Base-by-base conservation (phyloP, 1,140 invertebrate species). In the Macrocentrus cingulum region DNA sequence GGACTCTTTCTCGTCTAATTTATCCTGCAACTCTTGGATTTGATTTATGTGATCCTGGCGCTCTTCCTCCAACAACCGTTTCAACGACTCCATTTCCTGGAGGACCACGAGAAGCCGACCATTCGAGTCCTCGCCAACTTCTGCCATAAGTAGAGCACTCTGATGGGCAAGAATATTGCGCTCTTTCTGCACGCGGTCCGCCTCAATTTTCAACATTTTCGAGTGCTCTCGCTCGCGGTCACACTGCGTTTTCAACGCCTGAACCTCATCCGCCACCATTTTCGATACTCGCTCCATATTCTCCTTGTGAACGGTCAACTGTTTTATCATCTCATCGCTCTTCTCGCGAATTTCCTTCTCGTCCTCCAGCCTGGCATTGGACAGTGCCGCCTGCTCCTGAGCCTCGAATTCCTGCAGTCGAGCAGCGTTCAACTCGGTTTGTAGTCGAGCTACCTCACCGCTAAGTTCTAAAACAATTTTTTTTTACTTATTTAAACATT, bases 321-420 rank as follows among this genome's bases (percentile, higher is more conserved):
- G 85, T 29, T 67, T 72, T 69, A 62, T 72, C 61, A 60, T 18
- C 81, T 77, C 34, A 77, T 78, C 25, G 74, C 67, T 56, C 72
- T 74, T 68, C 86, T 85, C 41, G 76, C 72, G 48, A 8, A 58
- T 25, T 34, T 58, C 48, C 37, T 41, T 58, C 23, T 58, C 56
- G 9, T 58, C 56, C 15, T 88, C 87, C 13, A 88, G 65, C 42
- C 85, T 82, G 62, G 75, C 66, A 0, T 75, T 75, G 9, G 82
- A 59, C 2, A 79, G 69, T 8, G 73, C 70, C 1, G 77, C 72
- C 60, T 84, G 77, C 67, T 89, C 87, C 46, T 86, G 85, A 0
- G 87, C 85, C 65, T 89, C 87, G 59, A 88, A 89, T 75, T 89
- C 87, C 45, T 85, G 82, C 36, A 88, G 76, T 16, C 82, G 81